Evolutionary conservation across 2,888 invertebrate genomes (phyloP), one percentile per base, ranked within the genome.

Genomic region (Teleogryllus oceanicus): DNA sequence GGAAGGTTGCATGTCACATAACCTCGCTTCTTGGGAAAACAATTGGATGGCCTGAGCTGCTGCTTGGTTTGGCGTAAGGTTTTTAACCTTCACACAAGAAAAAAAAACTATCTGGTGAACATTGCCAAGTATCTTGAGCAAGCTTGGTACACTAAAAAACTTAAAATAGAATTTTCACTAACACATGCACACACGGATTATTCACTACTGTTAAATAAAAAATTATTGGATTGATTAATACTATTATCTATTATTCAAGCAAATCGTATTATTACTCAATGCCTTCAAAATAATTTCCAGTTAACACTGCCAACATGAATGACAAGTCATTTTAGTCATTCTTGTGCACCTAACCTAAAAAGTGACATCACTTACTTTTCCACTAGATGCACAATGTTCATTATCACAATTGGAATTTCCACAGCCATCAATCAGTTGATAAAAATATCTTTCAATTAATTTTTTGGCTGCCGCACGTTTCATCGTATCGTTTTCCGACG

Each of bases 381-480:
- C 94, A 88, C 95, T 96, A 21, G 97, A 97, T 83, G 96, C 96
- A 89, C 97, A 97, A 86, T 93, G 91, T 85, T 91, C 91, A 88
- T 97, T 97, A 85, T 92, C 91, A 88, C 97, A 97, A 84, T 91
- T 90, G n/a, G 92, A 90, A 87, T 96, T 95, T 49, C 97, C 97
- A 88, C 97, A 97, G 84, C 97, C 97, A 87, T 96, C 94, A 75
- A 94, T 92, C 83, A 97, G 89, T 88, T 97, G 96, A 88, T 95
- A 96, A 87, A 97, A 97, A 88, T 97, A 97, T 85, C 95, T 91
- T 88, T 96, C 96, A 83, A 97, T 97, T 83, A 96, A 89, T 87
- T 94, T 94, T 87, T 93, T 95, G 75, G 95, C 96, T 83, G 90
- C 89, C 78, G 88, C 87, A 82, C 88, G 86, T 86, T 89, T 89